Evolutionary conservation across 2,797 vertebrate genomes (phyloP).

Genomic region (Acropternis orthonyx): DNA sequence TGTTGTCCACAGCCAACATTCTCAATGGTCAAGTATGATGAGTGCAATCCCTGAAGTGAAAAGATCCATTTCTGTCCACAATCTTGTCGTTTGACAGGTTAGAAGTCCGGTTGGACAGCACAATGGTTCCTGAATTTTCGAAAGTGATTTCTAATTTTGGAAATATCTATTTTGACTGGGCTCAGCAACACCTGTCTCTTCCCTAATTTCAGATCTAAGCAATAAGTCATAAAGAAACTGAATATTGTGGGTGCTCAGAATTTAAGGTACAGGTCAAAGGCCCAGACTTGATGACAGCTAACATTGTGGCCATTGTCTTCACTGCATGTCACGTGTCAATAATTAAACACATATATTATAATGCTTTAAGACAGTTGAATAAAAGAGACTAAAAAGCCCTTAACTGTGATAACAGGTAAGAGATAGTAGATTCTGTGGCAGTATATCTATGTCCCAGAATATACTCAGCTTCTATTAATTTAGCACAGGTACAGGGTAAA

Average conservation of each 20-base stretch:
- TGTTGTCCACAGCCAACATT: accelerated
- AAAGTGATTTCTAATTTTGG: neutral
- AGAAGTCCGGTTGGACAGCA: neutral
- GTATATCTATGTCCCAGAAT: neutral
- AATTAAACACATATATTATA: neutral
- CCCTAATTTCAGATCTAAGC: neutral
- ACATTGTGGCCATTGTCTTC: neutral
- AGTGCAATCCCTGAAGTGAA: neutral
- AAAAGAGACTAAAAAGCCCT: accelerated
- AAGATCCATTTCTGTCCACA: neutral
- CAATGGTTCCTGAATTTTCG: neutral
- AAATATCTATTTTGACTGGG: neutral
- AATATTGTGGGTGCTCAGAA: accelerated
- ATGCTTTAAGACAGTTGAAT: neutral
- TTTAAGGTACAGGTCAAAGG: neutral
- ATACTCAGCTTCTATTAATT: neutral
- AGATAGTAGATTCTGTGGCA: neutral
- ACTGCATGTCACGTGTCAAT: neutral
- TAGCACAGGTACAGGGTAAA: neutral
- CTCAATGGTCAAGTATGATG: neutral
- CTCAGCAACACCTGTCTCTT: neutral
- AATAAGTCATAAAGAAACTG: neutral
- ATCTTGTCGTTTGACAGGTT: neutral
- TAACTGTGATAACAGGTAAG: neutral
- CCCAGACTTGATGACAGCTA: neutral